Conservation (phyloP, 1,140 invertebrate genomes). For the Anthonomus grandis region DNA sequence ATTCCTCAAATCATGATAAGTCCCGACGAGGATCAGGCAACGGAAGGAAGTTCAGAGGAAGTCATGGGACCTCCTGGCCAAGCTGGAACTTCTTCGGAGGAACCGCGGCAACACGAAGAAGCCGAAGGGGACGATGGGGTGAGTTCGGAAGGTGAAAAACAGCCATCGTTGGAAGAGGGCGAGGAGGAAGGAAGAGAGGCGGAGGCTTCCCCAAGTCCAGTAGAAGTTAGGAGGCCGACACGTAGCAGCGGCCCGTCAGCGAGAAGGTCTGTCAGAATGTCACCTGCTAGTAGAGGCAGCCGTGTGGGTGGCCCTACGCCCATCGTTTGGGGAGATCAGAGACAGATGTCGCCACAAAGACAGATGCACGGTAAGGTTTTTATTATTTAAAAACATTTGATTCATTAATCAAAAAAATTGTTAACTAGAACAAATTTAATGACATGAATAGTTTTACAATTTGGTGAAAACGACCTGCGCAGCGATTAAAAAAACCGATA, state of each 20-base stretch:
- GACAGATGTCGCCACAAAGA: slow-evolving; percentile 15
- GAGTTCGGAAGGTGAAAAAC: slow-evolving; percentile 61
- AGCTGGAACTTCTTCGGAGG: slow-evolving; percentile 42
- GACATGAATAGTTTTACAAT: neutral
- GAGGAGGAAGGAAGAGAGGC: slow-evolving; percentile 67
- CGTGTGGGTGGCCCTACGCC: slow-evolving; percentile 32
- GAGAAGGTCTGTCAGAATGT: slow-evolving; percentile 29
- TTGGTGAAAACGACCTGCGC: neutral
- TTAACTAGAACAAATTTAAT: neutral
- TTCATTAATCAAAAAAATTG: too few relatives aligned
- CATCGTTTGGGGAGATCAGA: slow-evolving; percentile 32
- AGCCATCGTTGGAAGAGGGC: slow-evolving; percentile 51
- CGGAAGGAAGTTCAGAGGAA: slow-evolving; percentile 40
- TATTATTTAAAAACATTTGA: neutral
- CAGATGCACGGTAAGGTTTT: slow-evolving; percentile 11
- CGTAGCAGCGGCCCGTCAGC: slow-evolving; percentile 23
- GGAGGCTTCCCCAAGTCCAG: slow-evolving; percentile 62
- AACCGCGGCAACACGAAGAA: slow-evolving; percentile 25
- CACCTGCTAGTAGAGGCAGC: slow-evolving; percentile 7
- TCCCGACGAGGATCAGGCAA: slow-evolving; percentile 36
- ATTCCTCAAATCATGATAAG: slow-evolving; percentile 24
- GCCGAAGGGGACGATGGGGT: slow-evolving; percentile 48
- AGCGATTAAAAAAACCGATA: too few relatives aligned
- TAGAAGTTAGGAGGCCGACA: slow-evolving; percentile 47
- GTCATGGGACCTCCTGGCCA: slow-evolving; percentile 42